These are phyloP conservation scores for Yponomeuta plumbellus DNA, from an alignment of 2,888 invertebrate genomes.

Conservation along the genomic window DNA sequence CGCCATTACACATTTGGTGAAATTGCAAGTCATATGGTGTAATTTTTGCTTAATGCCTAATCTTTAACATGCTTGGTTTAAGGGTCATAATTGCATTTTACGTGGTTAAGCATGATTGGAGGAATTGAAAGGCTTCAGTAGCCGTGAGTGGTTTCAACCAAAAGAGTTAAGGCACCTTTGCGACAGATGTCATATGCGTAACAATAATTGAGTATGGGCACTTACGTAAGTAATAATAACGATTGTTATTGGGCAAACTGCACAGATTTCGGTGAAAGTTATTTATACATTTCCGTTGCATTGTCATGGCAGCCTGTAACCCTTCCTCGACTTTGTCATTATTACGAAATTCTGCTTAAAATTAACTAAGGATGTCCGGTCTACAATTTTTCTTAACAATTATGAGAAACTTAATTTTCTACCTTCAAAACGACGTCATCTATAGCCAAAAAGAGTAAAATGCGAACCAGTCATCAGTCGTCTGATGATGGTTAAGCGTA, in stretches of 20 bases:
- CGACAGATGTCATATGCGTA: constrained; percentile 28
- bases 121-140: neutral
- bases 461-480: neutral
- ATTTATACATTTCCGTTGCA: neutral
- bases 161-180: constrained; percentile 36
- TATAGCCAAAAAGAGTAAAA: neutral
- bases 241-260: neutral
- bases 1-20: constrained; percentile 35
- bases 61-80: neutral
- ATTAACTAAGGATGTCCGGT: neutral
- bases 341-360: no score
- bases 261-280: neutral
- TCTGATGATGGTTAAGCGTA: constrained; percentile 35
- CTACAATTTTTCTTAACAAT: neutral
- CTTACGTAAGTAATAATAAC: neutral
- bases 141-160: constrained; percentile 36
- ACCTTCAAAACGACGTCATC: no score
- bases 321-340: no score
- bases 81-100: constrained; percentile 3
- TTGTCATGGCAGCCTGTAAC: no score
- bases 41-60: neutral
- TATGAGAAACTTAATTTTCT: no score
- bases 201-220: constrained; percentile 8
- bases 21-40: constrained; percentile 52
- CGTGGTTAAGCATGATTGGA: constrained; percentile 22